phyloP scores from a whole-genome alignment of 2,888 invertebrate genomes.

The Meteorus colon region DNA sequence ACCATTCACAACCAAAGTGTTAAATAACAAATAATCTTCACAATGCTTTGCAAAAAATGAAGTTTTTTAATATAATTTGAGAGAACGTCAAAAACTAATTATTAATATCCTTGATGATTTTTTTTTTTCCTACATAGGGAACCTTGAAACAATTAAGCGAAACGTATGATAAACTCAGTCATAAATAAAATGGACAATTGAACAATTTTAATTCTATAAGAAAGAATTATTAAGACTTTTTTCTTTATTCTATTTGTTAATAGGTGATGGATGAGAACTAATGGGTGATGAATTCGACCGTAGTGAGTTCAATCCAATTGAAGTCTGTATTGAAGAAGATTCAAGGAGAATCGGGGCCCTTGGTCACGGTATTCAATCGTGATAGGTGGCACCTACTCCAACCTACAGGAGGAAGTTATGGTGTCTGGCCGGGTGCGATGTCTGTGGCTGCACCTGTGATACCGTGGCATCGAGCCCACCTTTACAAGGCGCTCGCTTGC shows the following conservation, averaged over 20 bases:
- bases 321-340: not conserved
- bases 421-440: conserved; percentile 70
- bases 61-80: not conserved
- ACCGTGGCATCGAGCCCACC: conserved; percentile 75
- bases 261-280: conserved; percentile 10
- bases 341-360: conserved; percentile 23
- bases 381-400: conserved; percentile 58
- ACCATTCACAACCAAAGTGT: not conserved
- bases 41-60: not conserved
- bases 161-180: not conserved
- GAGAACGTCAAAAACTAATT: not conserved
- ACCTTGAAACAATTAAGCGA: not conserved
- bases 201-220: not conserved
- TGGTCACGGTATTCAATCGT: conserved; percentile 30
- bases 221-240: not conserved
- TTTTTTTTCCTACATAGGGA: not conserved
- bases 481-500: conserved; percentile 76
- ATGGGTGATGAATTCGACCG: conserved; percentile 26
- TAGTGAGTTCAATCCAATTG: conserved; percentile 1
- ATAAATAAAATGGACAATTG: not conserved
- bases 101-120: not conserved
- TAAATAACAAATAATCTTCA: not conserved
- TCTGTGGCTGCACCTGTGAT: conserved; percentile 73
- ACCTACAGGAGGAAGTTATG: conserved; percentile 69
- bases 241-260: not conserved